These are phyloP conservation scores for Salticus scenicus DNA, from an alignment of 2,888 invertebrate genomes.

Conservation along the genomic window DNA sequence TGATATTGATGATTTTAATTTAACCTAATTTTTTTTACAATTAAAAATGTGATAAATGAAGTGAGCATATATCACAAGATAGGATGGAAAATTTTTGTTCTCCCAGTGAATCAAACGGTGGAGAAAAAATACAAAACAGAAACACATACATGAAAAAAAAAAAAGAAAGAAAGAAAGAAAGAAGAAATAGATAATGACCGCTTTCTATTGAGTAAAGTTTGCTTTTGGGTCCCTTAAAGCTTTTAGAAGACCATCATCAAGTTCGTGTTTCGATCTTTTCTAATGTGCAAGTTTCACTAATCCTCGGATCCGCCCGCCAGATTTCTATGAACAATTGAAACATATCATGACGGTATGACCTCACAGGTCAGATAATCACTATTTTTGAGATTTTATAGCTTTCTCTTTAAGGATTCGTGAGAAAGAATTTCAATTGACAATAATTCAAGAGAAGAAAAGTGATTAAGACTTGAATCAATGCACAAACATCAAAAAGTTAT, in stretches of 20 bases:
- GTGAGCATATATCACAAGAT: no score
- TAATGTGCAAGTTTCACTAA: conserved; percentile 54
- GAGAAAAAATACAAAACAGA: no score
- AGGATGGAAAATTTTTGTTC: no score
- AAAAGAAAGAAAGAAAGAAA: conserved; percentile 12
- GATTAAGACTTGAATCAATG: no score
- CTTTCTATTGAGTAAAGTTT: conserved; percentile 26
- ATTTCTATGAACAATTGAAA: conserved; percentile 62
- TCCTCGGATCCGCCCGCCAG: conserved; percentile 40
- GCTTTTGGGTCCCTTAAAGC: background rate
- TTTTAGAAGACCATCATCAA: conserved; percentile 34
- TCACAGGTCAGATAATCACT: conserved; percentile 17
- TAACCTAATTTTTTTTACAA: no score
- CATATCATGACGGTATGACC: conserved; percentile 46
- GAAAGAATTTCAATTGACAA: conserved; percentile 27
- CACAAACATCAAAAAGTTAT: no score
- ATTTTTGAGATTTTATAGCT: background rate
- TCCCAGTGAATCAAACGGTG: no score
- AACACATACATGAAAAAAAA: no score
- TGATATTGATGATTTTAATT: no score
- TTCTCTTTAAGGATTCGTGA: conserved; percentile 22
- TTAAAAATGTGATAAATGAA: no score
- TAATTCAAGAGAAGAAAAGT: background rate
- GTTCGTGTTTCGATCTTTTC: conserved; percentile 58
- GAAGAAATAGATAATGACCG: conserved; percentile 27